Conservation (phyloP, 2,797 vertebrate genomes). For the Melopsittacus undulatus region DNA sequence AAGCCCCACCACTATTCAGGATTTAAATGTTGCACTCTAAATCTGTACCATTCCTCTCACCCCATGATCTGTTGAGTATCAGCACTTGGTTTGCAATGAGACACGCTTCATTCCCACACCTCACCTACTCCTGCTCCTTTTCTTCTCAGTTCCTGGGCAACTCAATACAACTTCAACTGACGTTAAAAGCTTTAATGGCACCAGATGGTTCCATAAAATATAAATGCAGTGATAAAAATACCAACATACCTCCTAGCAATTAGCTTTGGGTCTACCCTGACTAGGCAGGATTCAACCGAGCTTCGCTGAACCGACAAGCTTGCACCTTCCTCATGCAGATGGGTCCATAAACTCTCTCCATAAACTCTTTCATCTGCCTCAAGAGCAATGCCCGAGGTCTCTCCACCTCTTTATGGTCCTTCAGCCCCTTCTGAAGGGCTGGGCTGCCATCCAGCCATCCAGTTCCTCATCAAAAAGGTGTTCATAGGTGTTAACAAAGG, state of each 20-base stretch:
- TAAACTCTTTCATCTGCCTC: background rate
- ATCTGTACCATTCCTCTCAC: background rate
- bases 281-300: conserved; percentile 20
- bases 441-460: background rate
- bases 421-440: background rate
- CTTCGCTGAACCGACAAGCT: background rate
- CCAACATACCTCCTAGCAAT: conserved; percentile 47
- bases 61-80: background rate
- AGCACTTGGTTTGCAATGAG: fast-evolving
- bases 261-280: conserved; percentile 63
- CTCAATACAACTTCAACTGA: conserved; percentile 41
- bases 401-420: background rate
- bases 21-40: background rate
- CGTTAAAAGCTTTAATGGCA: conserved; percentile 64
- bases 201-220: conserved; percentile 76
- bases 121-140: conserved; percentile 8
- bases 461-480: background rate
- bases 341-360: conserved; percentile 12
- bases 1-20: background rate
- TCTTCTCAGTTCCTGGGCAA: conserved; percentile 17
- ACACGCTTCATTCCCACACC: background rate
- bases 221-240: conserved; percentile 71
- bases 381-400: background rate
- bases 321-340: background rate
- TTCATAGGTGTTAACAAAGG: background rate